phyloP scores from a whole-genome alignment of 64 coral and sea anemone species.

The Porites lutea region DNA sequence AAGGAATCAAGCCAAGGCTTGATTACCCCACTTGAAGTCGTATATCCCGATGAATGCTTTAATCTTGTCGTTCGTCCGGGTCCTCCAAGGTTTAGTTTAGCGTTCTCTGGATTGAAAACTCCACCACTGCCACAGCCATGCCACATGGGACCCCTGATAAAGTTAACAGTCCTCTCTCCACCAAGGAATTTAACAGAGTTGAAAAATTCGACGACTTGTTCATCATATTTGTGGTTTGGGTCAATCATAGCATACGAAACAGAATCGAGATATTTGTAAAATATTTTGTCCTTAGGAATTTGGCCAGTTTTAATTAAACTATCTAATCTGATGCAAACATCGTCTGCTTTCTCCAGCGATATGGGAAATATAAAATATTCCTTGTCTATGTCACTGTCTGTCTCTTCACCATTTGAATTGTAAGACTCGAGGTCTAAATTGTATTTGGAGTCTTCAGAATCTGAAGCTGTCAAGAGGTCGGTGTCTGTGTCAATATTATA shows the following conservation, averaged over 20 bases:
- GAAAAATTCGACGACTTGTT: slow-evolving; percentile 55
- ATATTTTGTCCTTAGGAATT: slow-evolving; percentile 48
- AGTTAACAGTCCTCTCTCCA: slow-evolving; percentile 70
- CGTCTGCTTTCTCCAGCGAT: not conserved
- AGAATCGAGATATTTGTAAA: slow-evolving; percentile 67
- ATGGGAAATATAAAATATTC: slow-evolving; percentile 13
- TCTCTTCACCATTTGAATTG: no score
- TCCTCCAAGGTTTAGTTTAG: slow-evolving; percentile 48
- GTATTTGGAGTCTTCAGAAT: no score
- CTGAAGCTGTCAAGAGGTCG: no score
- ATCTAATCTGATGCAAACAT: slow-evolving; percentile 32
- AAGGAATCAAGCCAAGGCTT: not conserved
- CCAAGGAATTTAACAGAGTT: slow-evolving; percentile 78
- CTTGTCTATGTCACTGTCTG: no score
- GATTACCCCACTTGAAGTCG: slow-evolving; percentile 17
- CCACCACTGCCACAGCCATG: slow-evolving; percentile 61
- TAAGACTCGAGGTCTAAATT: no score
- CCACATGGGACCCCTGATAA: slow-evolving; percentile 66
- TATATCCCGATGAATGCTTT: slow-evolving; percentile 48
- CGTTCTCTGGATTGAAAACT: slow-evolving; percentile 42
- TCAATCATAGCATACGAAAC: slow-evolving; percentile 36
- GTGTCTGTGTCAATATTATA: no score
- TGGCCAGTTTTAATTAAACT: slow-evolving; percentile 10
- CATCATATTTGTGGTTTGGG: slow-evolving; percentile 32
- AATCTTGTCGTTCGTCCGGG: slow-evolving; percentile 56